These are phyloP conservation scores for Ooceraea biroi DNA, from an alignment of 1,140 invertebrate species.

Conservation along the genomic window DNA sequence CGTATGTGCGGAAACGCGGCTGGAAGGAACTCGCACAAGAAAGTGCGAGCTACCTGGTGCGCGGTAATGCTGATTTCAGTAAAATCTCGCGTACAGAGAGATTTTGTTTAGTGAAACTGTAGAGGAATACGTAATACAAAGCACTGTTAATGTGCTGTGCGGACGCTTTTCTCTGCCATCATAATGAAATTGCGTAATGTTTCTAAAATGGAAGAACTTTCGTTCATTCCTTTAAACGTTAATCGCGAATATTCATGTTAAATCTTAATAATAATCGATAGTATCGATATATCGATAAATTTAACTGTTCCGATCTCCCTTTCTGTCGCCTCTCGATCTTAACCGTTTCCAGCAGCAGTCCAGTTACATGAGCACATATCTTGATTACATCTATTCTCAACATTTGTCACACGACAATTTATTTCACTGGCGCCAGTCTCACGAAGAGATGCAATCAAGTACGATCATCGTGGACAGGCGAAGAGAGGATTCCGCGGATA, in stretches of 20 bases:
- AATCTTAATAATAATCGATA: too few species aligned
- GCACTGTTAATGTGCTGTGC: too few species aligned
- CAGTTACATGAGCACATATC: not conserved
- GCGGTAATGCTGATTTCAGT: not conserved
- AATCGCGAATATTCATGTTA: not conserved
- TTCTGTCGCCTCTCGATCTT: too few species aligned
- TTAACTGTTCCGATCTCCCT: too few species aligned
- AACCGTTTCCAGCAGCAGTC: not conserved
- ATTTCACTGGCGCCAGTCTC: constrained; percentile 13
- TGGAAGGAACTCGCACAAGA: constrained; percentile 1
- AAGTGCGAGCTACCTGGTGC: not conserved
- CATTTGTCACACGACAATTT: constrained; percentile 11
- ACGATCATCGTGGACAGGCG: not conserved
- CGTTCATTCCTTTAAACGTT: not conserved
- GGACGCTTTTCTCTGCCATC: too few species aligned
- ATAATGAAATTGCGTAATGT: too few species aligned
- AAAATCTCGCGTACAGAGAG: too few species aligned
- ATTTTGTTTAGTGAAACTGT: too few species aligned
- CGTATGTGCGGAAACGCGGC: constrained; percentile 37
- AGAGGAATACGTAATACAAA: too few species aligned
- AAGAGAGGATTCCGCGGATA: not conserved
- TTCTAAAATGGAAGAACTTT: not conserved
- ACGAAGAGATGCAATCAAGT: constrained; percentile 17
- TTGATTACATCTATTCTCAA: constrained; percentile 2
- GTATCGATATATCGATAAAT: too few species aligned